Conservation (phyloP, 2,797 vertebrate genomes). For the Cynodonichthys magdalenae region DNA sequence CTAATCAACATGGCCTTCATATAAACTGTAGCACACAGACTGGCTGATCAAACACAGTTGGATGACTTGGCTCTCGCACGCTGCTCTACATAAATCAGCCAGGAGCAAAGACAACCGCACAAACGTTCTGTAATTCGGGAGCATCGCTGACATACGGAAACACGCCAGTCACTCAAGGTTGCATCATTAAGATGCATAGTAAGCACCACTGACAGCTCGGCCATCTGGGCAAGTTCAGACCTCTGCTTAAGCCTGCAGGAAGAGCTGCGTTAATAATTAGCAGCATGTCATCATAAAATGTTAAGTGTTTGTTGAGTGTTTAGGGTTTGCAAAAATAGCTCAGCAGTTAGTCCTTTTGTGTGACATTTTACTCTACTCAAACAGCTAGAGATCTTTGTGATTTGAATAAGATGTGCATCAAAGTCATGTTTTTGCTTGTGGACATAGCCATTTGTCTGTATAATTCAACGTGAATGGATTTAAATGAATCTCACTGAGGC, state of each 20-base stretch:
- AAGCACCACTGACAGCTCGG: conserved; percentile 33
- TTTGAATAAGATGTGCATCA: too few species aligned
- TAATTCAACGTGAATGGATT: too few species aligned
- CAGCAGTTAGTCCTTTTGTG: conserved; percentile 16
- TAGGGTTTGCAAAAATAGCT: neutral
- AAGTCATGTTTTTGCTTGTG: too few species aligned
- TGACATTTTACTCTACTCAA: neutral
- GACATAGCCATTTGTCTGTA: too few species aligned
- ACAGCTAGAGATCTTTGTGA: neutral
- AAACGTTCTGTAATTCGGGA: conserved; percentile 3
- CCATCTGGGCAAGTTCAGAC: conserved; percentile 52
- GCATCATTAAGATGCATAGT: conserved; percentile 21
- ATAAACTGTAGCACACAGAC: conserved; percentile 18
- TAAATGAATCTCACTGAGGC: too few species aligned
- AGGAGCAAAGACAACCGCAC: neutral
- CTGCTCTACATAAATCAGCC: conserved; percentile 12
- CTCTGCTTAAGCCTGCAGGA: conserved; percentile 36
- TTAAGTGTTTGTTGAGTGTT: conserved; percentile 31
- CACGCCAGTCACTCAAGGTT: conserved; percentile 12
- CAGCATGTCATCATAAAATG: conserved; percentile 37
- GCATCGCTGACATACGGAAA: conserved; percentile 6
- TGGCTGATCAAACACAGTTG: conserved; percentile 4
- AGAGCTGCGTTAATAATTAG: conserved; percentile 47
- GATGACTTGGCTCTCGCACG: conserved; percentile 9
- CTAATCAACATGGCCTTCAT: conserved; percentile 2